phyloP scores from a whole-genome alignment of 2,888 invertebrate species.

The Itoplectis maculator region DNA sequence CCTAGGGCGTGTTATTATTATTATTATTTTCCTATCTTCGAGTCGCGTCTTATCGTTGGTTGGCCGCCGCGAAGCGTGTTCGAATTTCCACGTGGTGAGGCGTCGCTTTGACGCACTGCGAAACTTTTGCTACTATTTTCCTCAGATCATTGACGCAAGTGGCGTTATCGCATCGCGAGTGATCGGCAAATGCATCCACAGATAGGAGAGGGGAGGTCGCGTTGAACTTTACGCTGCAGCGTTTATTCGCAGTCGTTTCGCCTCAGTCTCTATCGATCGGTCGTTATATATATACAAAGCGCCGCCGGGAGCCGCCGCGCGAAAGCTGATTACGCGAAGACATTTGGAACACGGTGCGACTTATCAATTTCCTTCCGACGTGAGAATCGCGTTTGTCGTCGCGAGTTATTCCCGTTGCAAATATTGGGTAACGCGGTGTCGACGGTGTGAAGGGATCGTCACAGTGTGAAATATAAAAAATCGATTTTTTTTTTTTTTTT shows the following conservation, averaged over 20 bases:
- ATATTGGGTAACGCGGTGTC: too few relatives aligned
- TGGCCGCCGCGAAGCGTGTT: background rate
- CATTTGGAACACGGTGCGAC: background rate
- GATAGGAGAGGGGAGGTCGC: background rate
- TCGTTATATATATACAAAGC: slow-evolving; percentile 9
- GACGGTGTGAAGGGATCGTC: too few relatives aligned
- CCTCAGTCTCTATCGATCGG: background rate
- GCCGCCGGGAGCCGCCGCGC: background rate
- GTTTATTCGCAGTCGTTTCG: background rate
- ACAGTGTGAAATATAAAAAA: too few relatives aligned
- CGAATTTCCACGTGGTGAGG: slow-evolving; percentile 30
- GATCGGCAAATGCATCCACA: background rate
- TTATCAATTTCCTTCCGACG: background rate
- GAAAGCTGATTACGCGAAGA: background rate
- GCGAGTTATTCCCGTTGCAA: too few relatives aligned
- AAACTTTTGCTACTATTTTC: slow-evolving; percentile 29
- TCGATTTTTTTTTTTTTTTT: too few relatives aligned
- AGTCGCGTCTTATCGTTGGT: too few relatives aligned
- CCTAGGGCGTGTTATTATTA: too few relatives aligned
- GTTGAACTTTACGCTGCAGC: background rate
- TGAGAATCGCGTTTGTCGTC: background rate
- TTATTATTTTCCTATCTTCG: too few relatives aligned
- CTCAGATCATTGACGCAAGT: slow-evolving; percentile 37
- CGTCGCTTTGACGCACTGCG: slow-evolving; percentile 33
- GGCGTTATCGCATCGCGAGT: slow-evolving; percentile 17